Percentiles rank a stretch among this genome's conserved stretches.
Conservation (phyloP, 2,888 invertebrate genomes). For the Drosophila nr. perissopoda region DNA sequence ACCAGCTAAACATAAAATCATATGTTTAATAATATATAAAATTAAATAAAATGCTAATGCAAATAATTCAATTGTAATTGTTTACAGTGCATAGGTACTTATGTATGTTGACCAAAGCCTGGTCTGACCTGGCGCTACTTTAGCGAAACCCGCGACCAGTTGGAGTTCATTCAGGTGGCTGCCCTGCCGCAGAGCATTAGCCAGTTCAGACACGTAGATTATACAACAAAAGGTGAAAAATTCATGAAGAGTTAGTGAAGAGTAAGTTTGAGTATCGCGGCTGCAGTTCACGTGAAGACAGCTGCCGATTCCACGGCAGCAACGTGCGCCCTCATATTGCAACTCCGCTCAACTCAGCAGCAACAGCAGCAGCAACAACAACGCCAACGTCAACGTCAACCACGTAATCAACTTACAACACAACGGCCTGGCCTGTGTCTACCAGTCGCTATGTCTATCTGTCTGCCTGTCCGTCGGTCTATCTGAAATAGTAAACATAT, state of each 20-base stretch:
- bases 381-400: conserved; percentile 71
- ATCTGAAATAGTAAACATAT: conserved; percentile 50
- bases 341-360: conserved; percentile 33
- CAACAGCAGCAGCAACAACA: conserved; percentile 46
- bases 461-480: conserved; percentile 12
- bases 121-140: conserved; percentile 65
- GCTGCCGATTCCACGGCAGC: conserved; percentile 64
- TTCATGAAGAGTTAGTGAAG: conserved; percentile 52
- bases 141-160: conserved; percentile 45
- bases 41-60: not conserved
- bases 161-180: conserved; percentile 46
- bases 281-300: conserved; percentile 65
- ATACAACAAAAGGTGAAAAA: conserved; percentile 55
- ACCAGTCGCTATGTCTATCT: conserved; percentile 19
- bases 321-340: conserved; percentile 74
- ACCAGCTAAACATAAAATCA: not conserved
- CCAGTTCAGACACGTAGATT: conserved; percentile 74
- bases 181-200: conserved; percentile 51
- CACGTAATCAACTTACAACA: conserved; percentile 79
- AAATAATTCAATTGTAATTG: not conserved
- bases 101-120: conserved; percentile 52
- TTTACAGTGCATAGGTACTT: not conserved
- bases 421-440: conserved; percentile 32
- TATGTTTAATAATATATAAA: not conserved
- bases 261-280: conserved; percentile 52